Evolutionary conservation across 1,140 invertebrate genomes (phyloP).

Genomic region (Matsumurasca onukii): DNA sequence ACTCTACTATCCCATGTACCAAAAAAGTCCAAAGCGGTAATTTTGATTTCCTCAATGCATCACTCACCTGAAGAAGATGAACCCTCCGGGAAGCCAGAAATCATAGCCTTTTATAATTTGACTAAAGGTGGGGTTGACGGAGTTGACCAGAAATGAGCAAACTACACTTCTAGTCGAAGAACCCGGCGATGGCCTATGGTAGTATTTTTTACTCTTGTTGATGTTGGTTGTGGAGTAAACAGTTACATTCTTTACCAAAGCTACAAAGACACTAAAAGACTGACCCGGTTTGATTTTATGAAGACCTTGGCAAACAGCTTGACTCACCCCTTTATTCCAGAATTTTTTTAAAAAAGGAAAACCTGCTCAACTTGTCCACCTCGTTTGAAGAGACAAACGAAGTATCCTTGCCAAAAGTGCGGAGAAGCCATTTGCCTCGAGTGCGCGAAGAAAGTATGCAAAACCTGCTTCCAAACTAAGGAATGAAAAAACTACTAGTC

Average conservation of each 20-base stretch:
- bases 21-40: neutral
- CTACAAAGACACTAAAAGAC: too few relatives aligned
- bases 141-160: conserved; percentile 4
- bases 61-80: too few relatives aligned
- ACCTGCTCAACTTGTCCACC: too few relatives aligned
- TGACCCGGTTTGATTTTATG: neutral
- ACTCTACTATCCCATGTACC: conserved; percentile 5
- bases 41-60: too few relatives aligned
- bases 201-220: conserved; percentile 10
- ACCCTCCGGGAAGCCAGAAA: conserved; percentile 14
- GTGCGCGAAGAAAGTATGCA: too few relatives aligned
- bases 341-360: conserved; percentile 9
- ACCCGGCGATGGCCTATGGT: neutral
- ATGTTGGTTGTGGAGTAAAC: too few relatives aligned
- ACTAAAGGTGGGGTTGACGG: conserved; percentile 25
- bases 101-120: conserved; percentile 22
- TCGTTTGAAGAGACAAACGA: too few relatives aligned
- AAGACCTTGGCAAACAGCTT: conserved; percentile 1
- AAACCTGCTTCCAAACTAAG: too few relatives aligned
- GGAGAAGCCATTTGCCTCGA: neutral
- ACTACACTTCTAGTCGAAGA: neutral
- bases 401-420: neutral
- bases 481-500: too few relatives aligned
- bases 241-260: too few relatives aligned
- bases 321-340: neutral